Base-by-base conservation (phyloP, 2,113 vertebrate species). In the human (Homo sapiens) region DNA sequence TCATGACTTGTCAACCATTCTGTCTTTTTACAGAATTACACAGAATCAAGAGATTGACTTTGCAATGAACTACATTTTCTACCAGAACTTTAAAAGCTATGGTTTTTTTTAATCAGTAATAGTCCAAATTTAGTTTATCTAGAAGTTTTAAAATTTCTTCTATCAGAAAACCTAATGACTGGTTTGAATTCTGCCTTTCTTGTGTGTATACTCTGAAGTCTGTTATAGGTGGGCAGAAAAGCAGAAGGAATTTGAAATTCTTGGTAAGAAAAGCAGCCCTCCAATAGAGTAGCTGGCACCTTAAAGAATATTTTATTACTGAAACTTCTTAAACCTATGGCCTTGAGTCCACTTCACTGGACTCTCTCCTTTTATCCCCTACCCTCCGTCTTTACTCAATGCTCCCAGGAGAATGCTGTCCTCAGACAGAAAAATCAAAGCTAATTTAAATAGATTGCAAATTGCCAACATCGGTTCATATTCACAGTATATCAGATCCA, bases 401-500 rank as follows among this genome's bases (percentile, higher is more conserved):
- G 0, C 38, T 73, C n/a, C 70, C 32, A 45, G 72, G 55, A 32
- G 30, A 94, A 76, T 40, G 11, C n/a, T 59, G 13, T 70, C 12
- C 8, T 43, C 2, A 50, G 30, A 48, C 52, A 94, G 32, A 25
- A 40, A 57, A 96, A 80, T 88, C 48, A 94, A 92, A 92, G 86
- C 38, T 50, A 88, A 50, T 75, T 85, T 85, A 89, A 94, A 84
- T 38, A 72, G 45, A 30, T 61, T 90, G 40, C 38, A 52, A 89
- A 91, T 0, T 43, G 55, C 75, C 68, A 66, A 55, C 61, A 84
- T 3, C 76, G 50, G 84, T 64, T 92, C 92, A 95, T 73, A 80
- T 30, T 64, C 88, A 76, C 1, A 8, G 57, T 43, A 4, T 90
- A 97, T 95, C 97, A 96, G 95, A 94, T 94, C 38, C 35, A 78